These are phyloP conservation scores for Callospermophilus lateralis DNA, from an alignment of 2,113 vertebrate species.

Conservation along the genomic window DNA sequence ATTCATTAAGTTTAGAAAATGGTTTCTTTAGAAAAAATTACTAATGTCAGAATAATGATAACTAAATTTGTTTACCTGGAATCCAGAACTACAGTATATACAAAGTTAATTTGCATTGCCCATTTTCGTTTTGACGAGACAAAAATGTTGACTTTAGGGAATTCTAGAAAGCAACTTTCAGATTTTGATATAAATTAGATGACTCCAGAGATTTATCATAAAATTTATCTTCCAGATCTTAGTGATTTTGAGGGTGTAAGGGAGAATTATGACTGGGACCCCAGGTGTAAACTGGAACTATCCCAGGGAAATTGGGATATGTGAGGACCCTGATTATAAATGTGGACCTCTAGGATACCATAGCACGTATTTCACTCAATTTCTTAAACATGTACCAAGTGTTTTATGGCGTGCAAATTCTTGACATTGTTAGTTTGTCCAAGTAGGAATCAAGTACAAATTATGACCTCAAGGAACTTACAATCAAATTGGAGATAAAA, in stretches of 20 bases:
- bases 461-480: background rate
- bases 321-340: background rate
- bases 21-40: constrained; percentile 30
- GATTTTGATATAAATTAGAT: background rate
- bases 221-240: background rate
- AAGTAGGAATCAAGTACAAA: background rate
- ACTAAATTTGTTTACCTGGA: constrained; percentile 23
- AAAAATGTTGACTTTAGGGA: background rate
- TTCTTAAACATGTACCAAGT: background rate
- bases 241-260: background rate
- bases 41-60: constrained; percentile 33
- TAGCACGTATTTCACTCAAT: background rate
- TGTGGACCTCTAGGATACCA: background rate
- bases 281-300: background rate
- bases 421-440: background rate
- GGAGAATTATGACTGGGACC: background rate
- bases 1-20: constrained; percentile 9
- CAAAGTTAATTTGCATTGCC: background rate
- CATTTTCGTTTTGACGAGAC: constrained; percentile 1
- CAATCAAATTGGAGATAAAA: background rate
- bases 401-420: background rate
- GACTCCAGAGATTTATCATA: background rate
- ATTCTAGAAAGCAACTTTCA: constrained; percentile 6
- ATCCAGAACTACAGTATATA: background rate
- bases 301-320: background rate